Evolutionary conservation across 1,140 invertebrate genomes (phyloP).

Genomic region (Pseudomyrmex pallidus): DNA sequence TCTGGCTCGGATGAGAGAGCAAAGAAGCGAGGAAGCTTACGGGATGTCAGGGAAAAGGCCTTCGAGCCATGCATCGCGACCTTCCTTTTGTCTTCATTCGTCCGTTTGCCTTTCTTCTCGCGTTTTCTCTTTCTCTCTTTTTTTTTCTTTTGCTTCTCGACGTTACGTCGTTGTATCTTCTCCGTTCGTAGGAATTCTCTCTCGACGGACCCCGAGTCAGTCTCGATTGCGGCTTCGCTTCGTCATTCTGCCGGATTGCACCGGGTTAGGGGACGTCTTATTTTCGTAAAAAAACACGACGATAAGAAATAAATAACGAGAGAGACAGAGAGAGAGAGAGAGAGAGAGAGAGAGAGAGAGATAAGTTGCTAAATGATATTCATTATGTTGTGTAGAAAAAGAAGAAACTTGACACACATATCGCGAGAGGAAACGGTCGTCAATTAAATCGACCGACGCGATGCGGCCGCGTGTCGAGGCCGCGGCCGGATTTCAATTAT

Average conservation of each 20-base stretch:
- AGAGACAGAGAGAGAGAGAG: not conserved
- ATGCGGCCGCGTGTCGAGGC: not conserved
- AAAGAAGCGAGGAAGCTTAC: constrained; percentile 32
- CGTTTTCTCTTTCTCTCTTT: not conserved
- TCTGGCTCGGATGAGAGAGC: constrained; percentile 51
- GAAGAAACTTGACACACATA: not conserved
- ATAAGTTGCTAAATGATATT: too few relatives aligned
- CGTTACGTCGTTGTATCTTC: constrained; percentile 13
- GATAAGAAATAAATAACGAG: not conserved
- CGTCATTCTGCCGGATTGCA: not conserved
- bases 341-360: not conserved
- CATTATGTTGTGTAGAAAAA: not conserved
- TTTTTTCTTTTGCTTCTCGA: not conserved
- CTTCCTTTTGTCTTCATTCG: constrained; percentile 29
- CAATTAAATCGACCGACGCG: constrained; percentile 36
- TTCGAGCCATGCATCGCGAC: constrained; percentile 23
- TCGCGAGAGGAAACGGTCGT: constrained; percentile 6
- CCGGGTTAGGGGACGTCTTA: too few relatives aligned
- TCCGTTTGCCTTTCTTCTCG: constrained; percentile 4
- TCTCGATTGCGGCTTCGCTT: not conserved
- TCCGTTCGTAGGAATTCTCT: constrained; percentile 35
- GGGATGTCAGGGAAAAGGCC: constrained; percentile 43
- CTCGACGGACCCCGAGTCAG: not conserved
- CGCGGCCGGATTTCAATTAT: constrained; percentile 42
- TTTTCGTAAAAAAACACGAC: not conserved